Base-by-base conservation (phyloP, 2,113 vertebrate genomes). In the Salvelinus fontinalis region DNA sequence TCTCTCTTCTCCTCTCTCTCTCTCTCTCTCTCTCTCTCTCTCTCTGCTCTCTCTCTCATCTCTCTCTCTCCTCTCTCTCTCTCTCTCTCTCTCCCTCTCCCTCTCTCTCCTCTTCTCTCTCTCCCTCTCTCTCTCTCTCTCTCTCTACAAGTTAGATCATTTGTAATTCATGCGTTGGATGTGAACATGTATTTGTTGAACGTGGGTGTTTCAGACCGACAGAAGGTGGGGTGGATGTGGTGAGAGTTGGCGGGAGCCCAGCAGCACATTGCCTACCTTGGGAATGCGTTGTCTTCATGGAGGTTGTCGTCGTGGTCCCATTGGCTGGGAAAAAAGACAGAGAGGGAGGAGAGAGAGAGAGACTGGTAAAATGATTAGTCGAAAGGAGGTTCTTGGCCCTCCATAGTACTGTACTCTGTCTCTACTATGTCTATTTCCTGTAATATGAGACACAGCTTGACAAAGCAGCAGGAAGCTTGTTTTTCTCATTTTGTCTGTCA, bases 341-440 rank as follows among this genome's bases (percentile, higher is more conserved):
- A 79, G 70, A 77, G 81, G 20, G 80, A 68, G 44, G 62, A 65
- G 76, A 65, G 81, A 83, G 44, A 73, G 60, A 79, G 64, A 79
- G 75, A 67, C 75, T 74, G 71, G 80, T 85, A 62, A 88, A 87
- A 89, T 90, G 81, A 91, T 92, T 91, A 89, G 86, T 86, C 92
- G 89, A 91, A 88, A 91, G 88, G 84, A 83, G 82, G 34, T 83
- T 90, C 79, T 91, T 91, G 87, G 88, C 85, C 82, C 83, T 89
- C 81, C 76, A 85, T 83, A 81, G 79, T 81, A 79, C 84, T 81
- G 77, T 75, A 64, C 83, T 86, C 77, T 79, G 82, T 89, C 89
- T 90, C 86, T 89, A 79, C 83, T 80, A 74, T 75, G 59, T 88
- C 86, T 84, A 83, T 92, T 90, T 90, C 90, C 88, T 91, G 91